phyloP scores from a whole-genome alignment of 2,888 invertebrate species.

The Aproaerema taeniolella region DNA sequence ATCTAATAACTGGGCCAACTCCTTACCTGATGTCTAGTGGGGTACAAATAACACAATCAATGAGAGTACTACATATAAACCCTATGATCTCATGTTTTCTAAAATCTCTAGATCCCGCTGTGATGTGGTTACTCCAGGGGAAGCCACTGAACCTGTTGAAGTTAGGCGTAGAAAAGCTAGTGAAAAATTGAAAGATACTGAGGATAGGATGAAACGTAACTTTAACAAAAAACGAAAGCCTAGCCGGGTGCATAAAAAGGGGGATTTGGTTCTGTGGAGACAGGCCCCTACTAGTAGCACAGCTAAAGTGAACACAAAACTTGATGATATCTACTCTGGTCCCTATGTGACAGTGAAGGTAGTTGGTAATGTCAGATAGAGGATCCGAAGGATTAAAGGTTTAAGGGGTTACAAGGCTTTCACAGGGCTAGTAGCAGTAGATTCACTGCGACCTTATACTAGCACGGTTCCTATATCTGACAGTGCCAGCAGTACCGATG shows the following conservation, averaged over 20 bases:
- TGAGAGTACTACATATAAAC: slow-evolving; percentile 19
- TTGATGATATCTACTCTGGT: slow-evolving; percentile 25
- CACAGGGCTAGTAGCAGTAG: slow-evolving; percentile 19
- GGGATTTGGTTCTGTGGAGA: slow-evolving; percentile 22
- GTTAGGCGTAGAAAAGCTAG: slow-evolving; percentile 3
- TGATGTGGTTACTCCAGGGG: background rate
- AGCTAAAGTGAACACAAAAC: slow-evolving; percentile 20
- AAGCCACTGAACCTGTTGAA: background rate
- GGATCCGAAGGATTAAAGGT: slow-evolving; percentile 26
- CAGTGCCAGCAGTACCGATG: slow-evolving; percentile 26
- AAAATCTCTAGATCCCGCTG: slow-evolving; percentile 16
- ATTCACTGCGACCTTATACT: slow-evolving; percentile 20
- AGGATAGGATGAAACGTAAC: slow-evolving; percentile 18
- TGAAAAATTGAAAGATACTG: background rate
- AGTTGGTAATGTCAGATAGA: slow-evolving; percentile 27
- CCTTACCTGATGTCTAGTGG: slow-evolving; percentile 23
- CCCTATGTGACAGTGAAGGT: slow-evolving; percentile 25
- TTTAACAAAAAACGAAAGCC: slow-evolving; percentile 21
- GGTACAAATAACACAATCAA: slow-evolving; percentile 26
- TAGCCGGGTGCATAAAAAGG: slow-evolving; percentile 19
- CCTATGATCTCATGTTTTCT: slow-evolving; percentile 24
- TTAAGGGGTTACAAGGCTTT: slow-evolving; percentile 25
- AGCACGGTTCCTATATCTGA: slow-evolving; percentile 20
- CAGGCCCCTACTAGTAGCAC: slow-evolving; percentile 19
- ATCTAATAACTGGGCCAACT: slow-evolving; percentile 24